Percentiles rank a stretch among this genome's conserved stretches.
These are phyloP conservation scores for Cygnus atratus DNA, from an alignment of 2,113 vertebrate species.

Conservation along the genomic window DNA sequence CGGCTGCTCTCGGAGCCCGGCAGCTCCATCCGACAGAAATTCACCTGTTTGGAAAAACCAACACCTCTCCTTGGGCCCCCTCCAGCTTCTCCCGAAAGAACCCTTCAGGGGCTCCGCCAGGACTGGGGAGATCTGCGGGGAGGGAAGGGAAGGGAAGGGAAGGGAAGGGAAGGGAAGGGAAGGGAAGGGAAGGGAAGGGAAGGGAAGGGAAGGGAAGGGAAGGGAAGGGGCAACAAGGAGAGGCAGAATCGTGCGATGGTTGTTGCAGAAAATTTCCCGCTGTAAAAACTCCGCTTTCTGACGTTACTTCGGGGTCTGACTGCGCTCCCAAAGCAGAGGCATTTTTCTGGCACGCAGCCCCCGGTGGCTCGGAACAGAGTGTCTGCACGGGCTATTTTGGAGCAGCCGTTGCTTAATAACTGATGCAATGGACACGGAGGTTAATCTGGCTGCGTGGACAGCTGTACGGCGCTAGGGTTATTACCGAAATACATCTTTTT, in stretches of 20 bases:
- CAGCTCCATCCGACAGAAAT: neutral
- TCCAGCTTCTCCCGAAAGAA: neutral
- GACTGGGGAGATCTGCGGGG: fast-evolving
- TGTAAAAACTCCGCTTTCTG: neutral
- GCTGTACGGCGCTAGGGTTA: neutral
- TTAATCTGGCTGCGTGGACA: neutral
- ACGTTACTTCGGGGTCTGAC: neutral
- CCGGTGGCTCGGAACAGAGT: neutral
- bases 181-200: fast-evolving
- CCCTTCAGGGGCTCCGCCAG: fast-evolving
- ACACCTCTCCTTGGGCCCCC: neutral
- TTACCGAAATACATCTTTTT: neutral
- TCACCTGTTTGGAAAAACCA: neutral
- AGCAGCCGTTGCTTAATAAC: neutral
- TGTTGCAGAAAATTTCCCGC: neutral
- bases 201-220: neutral
- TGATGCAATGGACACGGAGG: neutral
- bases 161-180: fast-evolving
- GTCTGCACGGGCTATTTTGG: neutral
- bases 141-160: neutral
- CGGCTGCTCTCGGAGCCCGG: neutral
- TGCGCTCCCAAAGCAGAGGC: neutral
- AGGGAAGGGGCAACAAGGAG: too few species aligned
- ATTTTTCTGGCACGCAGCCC: neutral
- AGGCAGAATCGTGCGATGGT: too few species aligned